Evolutionary conservation across 2,113 vertebrate species (phyloP).

Genomic region (Xenus cinereus): DNA sequence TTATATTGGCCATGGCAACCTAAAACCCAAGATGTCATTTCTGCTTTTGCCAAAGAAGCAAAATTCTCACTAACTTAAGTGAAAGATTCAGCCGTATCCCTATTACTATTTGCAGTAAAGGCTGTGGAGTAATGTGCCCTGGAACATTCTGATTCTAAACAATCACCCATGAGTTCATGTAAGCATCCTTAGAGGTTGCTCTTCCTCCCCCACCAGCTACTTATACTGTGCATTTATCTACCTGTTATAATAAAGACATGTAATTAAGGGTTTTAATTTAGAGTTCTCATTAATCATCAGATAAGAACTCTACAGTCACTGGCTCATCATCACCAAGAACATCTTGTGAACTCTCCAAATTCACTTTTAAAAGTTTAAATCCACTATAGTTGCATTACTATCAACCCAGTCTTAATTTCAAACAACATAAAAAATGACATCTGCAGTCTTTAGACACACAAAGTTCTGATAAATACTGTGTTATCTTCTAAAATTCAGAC

Average conservation of each 20-base stretch:
- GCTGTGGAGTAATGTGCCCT: not conserved
- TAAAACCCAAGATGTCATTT: not conserved
- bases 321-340: not conserved
- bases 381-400: not conserved
- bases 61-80: not conserved
- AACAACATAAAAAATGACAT: not conserved
- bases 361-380: not conserved
- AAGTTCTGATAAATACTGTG: not conserved
- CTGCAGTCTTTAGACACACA: not conserved
- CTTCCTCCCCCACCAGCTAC: not conserved
- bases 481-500: not conserved
- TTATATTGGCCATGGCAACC: not conserved
- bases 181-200: not conserved
- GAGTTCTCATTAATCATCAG: not conserved
- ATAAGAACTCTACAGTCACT: not conserved
- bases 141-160: not conserved
- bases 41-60: not conserved
- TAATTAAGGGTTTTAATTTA: constrained; percentile 1
- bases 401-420: not conserved
- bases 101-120: not conserved
- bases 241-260: not conserved
- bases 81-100: not conserved
- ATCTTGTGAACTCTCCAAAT: not conserved
- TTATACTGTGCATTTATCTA: not conserved
- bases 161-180: not conserved